Percentiles rank a stretch among this genome's conserved stretches.
Evolutionary conservation across 2,797 vertebrate genomes (phyloP).

Genomic region (Eurystomus glaucurus): DNA sequence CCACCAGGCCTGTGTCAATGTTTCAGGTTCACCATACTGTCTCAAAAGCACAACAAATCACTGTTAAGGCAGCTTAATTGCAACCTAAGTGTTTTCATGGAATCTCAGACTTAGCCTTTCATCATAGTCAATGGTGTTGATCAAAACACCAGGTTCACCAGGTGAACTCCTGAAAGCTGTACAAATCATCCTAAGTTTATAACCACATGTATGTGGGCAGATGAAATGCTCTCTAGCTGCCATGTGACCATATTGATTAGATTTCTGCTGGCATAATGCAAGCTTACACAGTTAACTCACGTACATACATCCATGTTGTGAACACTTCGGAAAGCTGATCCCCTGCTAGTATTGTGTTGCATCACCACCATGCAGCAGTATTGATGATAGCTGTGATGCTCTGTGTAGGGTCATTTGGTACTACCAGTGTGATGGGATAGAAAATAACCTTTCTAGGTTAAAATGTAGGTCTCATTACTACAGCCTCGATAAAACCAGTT

Average conservation of each 20-base stretch:
- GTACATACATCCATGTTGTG: not conserved
- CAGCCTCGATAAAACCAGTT: not conserved
- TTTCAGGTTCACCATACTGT: not conserved
- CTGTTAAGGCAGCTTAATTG: not conserved
- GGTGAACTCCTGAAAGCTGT: not conserved
- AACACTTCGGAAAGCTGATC: not conserved
- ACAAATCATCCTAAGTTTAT: not conserved
- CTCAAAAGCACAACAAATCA: not conserved
- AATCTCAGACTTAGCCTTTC: not conserved
- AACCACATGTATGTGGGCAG: not conserved
- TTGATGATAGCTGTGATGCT: not conserved
- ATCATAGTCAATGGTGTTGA: not conserved
- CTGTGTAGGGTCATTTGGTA: rapidly evolving
- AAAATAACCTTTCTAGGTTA: not conserved
- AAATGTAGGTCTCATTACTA: not conserved
- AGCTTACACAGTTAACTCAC: not conserved
- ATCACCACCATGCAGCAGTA: not conserved
- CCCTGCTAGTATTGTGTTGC: not conserved
- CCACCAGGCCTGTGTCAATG: not conserved
- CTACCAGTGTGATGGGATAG: not conserved
- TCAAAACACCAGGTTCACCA: not conserved
- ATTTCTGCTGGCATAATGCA: not conserved
- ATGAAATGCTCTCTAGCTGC: not conserved
- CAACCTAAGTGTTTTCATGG: not conserved
- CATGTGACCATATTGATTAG: not conserved